Evolutionary conservation across 2,797 vertebrate species (phyloP).

Genomic region (Hapalemur alaotrensis): DNA sequence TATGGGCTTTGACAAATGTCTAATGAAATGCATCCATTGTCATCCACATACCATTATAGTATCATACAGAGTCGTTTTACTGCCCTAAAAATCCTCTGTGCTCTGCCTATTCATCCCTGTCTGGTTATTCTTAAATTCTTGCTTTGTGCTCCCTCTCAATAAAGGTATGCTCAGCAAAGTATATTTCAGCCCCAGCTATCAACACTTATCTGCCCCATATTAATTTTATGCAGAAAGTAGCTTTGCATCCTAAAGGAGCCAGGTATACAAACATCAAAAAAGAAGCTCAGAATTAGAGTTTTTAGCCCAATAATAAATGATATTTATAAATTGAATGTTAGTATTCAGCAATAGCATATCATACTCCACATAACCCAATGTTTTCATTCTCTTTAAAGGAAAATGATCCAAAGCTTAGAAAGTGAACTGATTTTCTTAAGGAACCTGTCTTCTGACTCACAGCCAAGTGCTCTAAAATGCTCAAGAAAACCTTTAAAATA

Average conservation of each 20-base stretch:
- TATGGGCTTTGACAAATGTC: background rate
- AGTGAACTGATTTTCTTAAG: background rate
- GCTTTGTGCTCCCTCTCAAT: background rate
- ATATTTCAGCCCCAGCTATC: background rate
- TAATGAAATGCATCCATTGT: background rate
- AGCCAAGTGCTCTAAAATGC: background rate
- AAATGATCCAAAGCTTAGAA: background rate
- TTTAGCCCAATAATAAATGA: background rate
- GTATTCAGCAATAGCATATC: background rate
- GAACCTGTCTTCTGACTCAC: background rate
- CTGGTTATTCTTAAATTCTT: constrained; percentile 8
- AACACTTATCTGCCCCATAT: background rate
- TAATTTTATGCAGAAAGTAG: background rate
- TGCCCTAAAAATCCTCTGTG: background rate
- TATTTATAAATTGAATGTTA: background rate
- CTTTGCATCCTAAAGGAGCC: background rate
- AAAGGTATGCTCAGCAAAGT: background rate
- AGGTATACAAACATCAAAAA: background rate
- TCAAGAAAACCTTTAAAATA: constrained; percentile 3
- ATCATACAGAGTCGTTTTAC: background rate
- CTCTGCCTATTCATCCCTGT: background rate
- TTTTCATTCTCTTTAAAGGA: constrained; percentile 22
- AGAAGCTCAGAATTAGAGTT: background rate
- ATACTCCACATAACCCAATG: background rate
- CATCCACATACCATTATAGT: background rate